phyloP scores from a whole-genome alignment of 2,797 vertebrate genomes.

The Craterocephalus amniculus region DNA sequence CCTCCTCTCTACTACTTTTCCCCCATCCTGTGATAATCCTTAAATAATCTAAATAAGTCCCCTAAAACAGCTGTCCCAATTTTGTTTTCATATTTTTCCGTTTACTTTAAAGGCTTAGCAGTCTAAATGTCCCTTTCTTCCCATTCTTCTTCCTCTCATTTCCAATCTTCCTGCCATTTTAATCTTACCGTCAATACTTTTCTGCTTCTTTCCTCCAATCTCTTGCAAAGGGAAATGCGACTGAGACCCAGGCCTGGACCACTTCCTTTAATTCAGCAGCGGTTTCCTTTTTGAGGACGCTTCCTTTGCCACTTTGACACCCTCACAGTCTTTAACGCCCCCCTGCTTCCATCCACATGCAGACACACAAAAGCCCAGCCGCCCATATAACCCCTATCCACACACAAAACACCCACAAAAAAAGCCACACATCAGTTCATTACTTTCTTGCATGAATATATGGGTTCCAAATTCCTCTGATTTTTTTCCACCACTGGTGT shows the following conservation, averaged over 20 bases:
- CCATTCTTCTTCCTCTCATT: constrained; percentile 4
- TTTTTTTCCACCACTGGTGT: constrained; percentile 43
- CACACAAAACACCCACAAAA: constrained; percentile 46
- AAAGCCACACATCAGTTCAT: constrained; percentile 58
- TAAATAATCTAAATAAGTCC: constrained; percentile 24
- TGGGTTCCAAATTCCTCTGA: constrained; percentile 48
- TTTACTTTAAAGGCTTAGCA: neutral
- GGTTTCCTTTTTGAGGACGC: constrained; percentile 77
- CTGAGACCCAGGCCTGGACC: constrained; percentile 55
- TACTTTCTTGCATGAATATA: constrained; percentile 50
- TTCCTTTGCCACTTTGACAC: constrained; percentile 72
- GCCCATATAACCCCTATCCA: constrained; percentile 29
- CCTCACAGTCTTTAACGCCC: constrained; percentile 38
- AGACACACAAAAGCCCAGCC: constrained; percentile 9
- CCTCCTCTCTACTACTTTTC: constrained; percentile 11
- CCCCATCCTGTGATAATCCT: constrained; percentile 37
- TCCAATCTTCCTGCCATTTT: neutral
- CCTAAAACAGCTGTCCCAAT: constrained; percentile 5
- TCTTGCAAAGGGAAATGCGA: constrained; percentile 61
- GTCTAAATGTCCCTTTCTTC: neutral
- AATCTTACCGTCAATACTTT: constrained; percentile 26
- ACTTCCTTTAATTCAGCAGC: constrained; percentile 81
- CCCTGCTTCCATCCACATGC: neutral
- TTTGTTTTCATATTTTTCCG: constrained; percentile 13
- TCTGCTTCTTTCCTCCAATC: constrained; percentile 32